These are phyloP conservation scores for Drosophila mercatorum DNA, from an alignment of 2,888 invertebrate genomes.

Conservation along the genomic window DNA sequence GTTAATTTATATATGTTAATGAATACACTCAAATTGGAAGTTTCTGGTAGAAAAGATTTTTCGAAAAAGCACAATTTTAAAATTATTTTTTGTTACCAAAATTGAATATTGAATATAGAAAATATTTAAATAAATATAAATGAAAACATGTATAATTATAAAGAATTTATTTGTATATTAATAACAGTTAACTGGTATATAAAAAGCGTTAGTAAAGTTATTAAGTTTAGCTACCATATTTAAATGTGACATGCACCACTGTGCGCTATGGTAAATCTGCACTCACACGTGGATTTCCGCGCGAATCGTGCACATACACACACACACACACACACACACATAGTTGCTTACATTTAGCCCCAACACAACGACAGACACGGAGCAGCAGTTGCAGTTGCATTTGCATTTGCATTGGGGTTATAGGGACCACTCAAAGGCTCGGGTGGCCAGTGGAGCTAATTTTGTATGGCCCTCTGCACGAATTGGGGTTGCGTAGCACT, in stretches of 20 bases:
- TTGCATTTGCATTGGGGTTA: conserved; percentile 61
- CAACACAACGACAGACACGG: conserved; percentile 13
- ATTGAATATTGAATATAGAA: too few species aligned
- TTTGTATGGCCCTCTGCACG: conserved; percentile 53
- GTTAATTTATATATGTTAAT: conserved; percentile 3
- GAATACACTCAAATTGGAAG: conserved; percentile 6
- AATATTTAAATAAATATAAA: background rate
- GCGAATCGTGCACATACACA: conserved; percentile 37
- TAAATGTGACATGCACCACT: conserved; percentile 17
- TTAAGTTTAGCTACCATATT: background rate
- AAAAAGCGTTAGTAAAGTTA: background rate
- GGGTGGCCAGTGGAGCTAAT: conserved; percentile 72
- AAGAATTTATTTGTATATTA: background rate
- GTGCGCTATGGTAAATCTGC: conserved; percentile 31
- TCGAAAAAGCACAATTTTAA: background rate
- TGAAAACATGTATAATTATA: background rate
- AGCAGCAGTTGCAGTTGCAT: conserved; percentile 19
- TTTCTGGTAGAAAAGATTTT: background rate
- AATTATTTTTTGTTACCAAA: background rate
- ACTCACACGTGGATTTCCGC: conserved; percentile 54
- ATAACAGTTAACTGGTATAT: background rate
- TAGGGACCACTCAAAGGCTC: conserved; percentile 61
- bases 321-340: conserved; percentile 6
- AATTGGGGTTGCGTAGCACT: conserved; percentile 60
- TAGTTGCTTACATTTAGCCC: conserved; percentile 4